A percentile compares a stretch with the other conserved stretches of the same genome.
phyloP scores from a whole-genome alignment of 92 coral and sea anemone species.

The Zoanthus sansibaricus region DNA sequence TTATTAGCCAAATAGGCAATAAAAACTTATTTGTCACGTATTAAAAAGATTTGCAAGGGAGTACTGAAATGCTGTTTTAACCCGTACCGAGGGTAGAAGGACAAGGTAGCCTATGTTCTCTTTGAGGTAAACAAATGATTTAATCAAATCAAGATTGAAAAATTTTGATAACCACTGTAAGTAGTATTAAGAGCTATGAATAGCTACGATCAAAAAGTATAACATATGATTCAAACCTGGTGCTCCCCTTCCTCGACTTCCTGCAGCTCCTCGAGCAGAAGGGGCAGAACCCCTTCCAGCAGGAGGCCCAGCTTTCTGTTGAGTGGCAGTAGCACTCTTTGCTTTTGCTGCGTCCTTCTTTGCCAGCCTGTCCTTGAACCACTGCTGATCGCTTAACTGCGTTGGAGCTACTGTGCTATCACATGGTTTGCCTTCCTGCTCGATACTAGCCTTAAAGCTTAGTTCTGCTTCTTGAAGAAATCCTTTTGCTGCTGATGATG shows the following conservation, averaged over 20 bases:
- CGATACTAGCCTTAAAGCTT: constrained; percentile 88
- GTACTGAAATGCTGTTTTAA: no score
- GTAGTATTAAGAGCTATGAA: no score
- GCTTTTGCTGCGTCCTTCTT: constrained; percentile 61
- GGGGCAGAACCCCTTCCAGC: constrained; percentile 49
- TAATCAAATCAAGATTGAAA: no score
- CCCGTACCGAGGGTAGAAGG: no score
- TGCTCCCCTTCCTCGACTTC: constrained; percentile 55
- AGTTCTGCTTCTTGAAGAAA: constrained; percentile 83
- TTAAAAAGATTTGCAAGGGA: no score
- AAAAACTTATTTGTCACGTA: no score
- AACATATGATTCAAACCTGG: neutral
- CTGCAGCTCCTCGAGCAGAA: constrained; percentile 56
- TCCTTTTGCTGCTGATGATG: constrained; percentile 58
- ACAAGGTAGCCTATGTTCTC: no score
- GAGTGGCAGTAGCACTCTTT: constrained; percentile 31
- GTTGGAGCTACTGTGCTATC: constrained; percentile 75
- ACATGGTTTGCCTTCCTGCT: constrained; percentile 83
- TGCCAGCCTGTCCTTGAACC: constrained; percentile 86
- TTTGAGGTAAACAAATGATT: no score
- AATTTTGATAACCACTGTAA: no score
- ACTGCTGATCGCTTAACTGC: constrained; percentile 75
- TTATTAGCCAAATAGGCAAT: no score
- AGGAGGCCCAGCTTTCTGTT: constrained; percentile 50
- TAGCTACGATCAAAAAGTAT: no score